Evolutionary conservation across 1,140 invertebrate genomes (phyloP), one percentile per base, ranked within the genome.

Genomic region (Tachypleus tridentatus): DNA sequence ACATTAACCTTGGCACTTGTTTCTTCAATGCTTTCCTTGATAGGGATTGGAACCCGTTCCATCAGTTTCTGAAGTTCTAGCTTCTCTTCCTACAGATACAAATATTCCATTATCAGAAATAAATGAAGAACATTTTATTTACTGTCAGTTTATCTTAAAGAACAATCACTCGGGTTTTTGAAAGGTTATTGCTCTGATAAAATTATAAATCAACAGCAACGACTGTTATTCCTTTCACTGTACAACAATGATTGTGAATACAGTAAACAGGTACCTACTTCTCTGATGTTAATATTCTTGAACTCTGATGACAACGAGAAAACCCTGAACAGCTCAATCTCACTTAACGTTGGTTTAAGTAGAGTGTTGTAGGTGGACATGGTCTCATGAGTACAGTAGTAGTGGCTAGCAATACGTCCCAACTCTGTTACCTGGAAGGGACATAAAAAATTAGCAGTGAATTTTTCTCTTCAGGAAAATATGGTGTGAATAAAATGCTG

Each of bases 21-120:
- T 76, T 99, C 97, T 76, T 99, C 97, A 54, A 98, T 95, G 67
- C 91, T 93, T 78, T 99, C 97, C 69, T 99, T 99, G 61, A 99
- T 97, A 0, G 97, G 97, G 67, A 99, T 97, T 0, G 97, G 97
- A 0, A 99, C 97, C 71, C 91, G 80, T 77, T 97, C 94, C 86
- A 99, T 93, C 0, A 99, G 77, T 75, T 98, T 99, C 71, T 96
- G 89, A 52, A 99, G 77, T 77, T 99, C 97, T 58, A 98, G 75
- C 73, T 99, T 98, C 77, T 99, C 97, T 77, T 99, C 97, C 75
- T 78, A 64, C 47, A 70, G 69, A 52, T 8, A 54, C n/a, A 29
- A 29, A 29, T 29, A 29, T 29, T 29, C 29, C 29, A 29, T 29
- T 29, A 29, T 29, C 29, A 29, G 29, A 29, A 29, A 29, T 29